Percentiles rank a stretch among this genome's conserved stretches.
Evolutionary conservation across 2,888 invertebrate species (phyloP).

Genomic region (Synergus japonicus): DNA sequence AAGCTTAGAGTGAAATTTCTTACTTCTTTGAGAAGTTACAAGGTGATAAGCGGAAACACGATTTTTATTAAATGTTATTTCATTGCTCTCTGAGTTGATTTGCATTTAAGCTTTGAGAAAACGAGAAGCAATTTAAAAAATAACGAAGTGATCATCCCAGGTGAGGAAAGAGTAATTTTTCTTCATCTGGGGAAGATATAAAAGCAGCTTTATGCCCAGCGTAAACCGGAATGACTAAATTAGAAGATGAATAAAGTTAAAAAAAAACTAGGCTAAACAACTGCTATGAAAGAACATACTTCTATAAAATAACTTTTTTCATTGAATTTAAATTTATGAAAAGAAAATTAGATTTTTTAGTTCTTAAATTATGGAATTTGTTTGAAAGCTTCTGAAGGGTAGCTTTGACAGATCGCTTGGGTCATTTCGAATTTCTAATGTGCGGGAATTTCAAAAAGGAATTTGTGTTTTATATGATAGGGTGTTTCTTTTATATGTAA

Average conservation of each 20-base stretch:
- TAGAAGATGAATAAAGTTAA: background rate
- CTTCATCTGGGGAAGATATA: background rate
- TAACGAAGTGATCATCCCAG: background rate
- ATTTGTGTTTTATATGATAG: background rate
- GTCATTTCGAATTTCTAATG: background rate
- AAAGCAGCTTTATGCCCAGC: background rate
- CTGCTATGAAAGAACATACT: too few relatives aligned
- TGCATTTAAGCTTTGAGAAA: slow-evolving; percentile 22
- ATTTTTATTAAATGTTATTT: slow-evolving; percentile 20
- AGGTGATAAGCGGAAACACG: slow-evolving; percentile 11
- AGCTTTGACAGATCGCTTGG: background rate
- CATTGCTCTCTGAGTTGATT: background rate
- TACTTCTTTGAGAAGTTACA: background rate
- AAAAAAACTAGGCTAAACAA: background rate
- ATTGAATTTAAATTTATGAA: background rate
- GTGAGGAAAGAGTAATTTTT: background rate
- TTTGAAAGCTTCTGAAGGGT: too few relatives aligned
- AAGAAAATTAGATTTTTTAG: background rate
- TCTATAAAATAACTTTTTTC: too few relatives aligned
- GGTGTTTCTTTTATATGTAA: slow-evolving; percentile 10
- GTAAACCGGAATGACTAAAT: background rate
- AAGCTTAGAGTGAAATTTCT: background rate
- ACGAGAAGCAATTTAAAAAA: slow-evolving; percentile 27
- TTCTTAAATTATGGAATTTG: too few relatives aligned
- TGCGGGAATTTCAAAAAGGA: background rate